These are phyloP conservation scores for Magallana gigas DNA, from an alignment of 1,140 invertebrate genomes.

Conservation along the genomic window DNA sequence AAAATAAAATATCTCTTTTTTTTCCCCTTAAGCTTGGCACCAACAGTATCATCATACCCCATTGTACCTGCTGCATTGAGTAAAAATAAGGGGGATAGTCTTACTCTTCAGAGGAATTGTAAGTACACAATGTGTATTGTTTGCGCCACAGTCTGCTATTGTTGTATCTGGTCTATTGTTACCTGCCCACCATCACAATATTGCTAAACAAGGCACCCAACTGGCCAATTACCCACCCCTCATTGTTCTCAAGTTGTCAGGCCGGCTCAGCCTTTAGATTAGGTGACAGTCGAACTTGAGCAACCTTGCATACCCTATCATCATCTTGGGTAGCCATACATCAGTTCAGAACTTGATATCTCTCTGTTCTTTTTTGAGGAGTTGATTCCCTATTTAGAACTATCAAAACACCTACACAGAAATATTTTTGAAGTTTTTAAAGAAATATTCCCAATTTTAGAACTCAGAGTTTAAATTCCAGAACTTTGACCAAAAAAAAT, in stretches of 20 bases:
- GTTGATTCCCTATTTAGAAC: neutral
- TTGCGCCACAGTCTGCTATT: slow-evolving; percentile 16
- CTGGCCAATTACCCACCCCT: slow-evolving; percentile 12
- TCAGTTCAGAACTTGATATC: slow-evolving; percentile 11
- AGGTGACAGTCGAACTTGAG: slow-evolving; percentile 27
- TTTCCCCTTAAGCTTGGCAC: neutral
- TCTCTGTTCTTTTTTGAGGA: neutral
- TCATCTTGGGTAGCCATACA: slow-evolving; percentile 6
- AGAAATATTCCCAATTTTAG: neutral
- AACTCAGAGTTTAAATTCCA: neutral
- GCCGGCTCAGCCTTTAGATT: neutral
- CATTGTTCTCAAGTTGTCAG: slow-evolving; percentile 32
- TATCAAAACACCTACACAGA: neutral
- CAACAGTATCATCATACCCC: slow-evolving; percentile 1
- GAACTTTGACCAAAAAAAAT: neutral
- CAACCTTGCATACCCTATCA: slow-evolving; percentile 32
- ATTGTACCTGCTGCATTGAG: slow-evolving; percentile 16
- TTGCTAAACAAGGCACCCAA: slow-evolving; percentile 29
- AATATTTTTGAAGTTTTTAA: neutral
- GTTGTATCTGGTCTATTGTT: slow-evolving; percentile 25
- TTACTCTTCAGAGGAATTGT: neutral
- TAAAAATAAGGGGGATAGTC: neutral
- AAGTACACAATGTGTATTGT: slow-evolving; percentile 24
- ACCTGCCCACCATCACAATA: slow-evolving; percentile 21
- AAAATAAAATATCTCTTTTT: neutral